Percentiles rank a stretch among this genome's conserved stretches.
phyloP scores from a whole-genome alignment of 2,113 vertebrate species.

The Phainopepla nitens region DNA sequence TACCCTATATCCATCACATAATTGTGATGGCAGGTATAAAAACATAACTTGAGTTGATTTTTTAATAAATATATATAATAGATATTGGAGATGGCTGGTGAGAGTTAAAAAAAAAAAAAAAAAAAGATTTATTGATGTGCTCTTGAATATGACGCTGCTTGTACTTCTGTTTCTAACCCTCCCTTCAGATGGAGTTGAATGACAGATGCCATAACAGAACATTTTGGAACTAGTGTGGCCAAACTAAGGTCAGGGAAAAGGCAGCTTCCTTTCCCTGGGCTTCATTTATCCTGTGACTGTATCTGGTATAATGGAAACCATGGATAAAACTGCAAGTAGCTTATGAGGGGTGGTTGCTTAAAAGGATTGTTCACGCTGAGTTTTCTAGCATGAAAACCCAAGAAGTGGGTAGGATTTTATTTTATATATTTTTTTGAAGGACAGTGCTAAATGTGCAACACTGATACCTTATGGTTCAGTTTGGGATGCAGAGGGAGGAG shows the following conservation, averaged over 20 bases:
- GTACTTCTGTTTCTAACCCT: background rate
- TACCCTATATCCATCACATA: background rate
- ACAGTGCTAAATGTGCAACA: background rate
- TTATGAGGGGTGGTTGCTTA: background rate
- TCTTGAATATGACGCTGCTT: background rate
- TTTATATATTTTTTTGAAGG: background rate
- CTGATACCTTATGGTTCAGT: background rate
- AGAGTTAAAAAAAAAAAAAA: background rate
- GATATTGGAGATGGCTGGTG: background rate
- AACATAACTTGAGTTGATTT: background rate
- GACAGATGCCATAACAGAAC: background rate
- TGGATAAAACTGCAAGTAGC: background rate
- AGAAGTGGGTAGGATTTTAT: background rate
- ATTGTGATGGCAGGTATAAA: background rate
- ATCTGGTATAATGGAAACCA: background rate
- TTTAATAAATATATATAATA: background rate
- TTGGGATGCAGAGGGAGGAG: background rate
- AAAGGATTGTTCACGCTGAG: background rate
- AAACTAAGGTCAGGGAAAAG: background rate
- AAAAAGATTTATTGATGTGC: background rate
- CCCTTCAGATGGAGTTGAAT: background rate
- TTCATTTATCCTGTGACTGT: background rate
- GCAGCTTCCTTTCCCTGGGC: background rate
- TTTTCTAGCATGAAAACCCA: background rate
- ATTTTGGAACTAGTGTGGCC: background rate